Evolutionary conservation across 2,113 vertebrate species (phyloP), one percentile per base, ranked within the genome.

Genomic region (Todiramphus chloris): DNA sequence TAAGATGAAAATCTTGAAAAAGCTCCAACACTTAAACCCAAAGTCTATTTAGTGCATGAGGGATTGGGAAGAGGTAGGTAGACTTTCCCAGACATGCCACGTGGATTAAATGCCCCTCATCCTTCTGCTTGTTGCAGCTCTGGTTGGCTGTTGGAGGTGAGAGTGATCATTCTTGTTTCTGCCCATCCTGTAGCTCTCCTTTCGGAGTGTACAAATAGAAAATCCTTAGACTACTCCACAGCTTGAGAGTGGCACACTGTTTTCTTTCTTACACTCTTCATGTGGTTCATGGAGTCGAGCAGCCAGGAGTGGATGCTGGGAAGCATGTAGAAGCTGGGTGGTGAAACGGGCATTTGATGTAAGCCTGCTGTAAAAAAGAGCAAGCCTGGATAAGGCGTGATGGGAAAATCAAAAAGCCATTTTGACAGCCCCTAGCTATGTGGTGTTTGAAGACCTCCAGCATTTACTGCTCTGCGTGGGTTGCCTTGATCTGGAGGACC

Each of bases 381-480:
- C 51, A 31, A 19, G n/a, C 23, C 58, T 28, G 39, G 74, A 2
- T 0, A 0, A 31, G 35, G 16, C 0, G 6, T 2, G 6, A 21
- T 87, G 77, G 55, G 73, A 41, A 16, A 25, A 68, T 25, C 5
- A 8, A 46, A 68, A 37, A 77, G 23, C 27, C 39, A 0, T 81
- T 93, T 73, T 80, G 59, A 18, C 43, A 41, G 44, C 31, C 84
- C 33, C 35, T 21, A 7, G 17, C n/a, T 50, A 0, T 1, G 0
- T 16, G 21, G 25, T 24, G 16, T n/a, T 41, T 37, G 18, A 2
- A 37, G 67, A 7, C 58, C 14, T 46, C n/a, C 43, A 37, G 58
- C 35, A 1, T 51, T 37, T 41, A 0, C n/a, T 44, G 58, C 9
- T 8, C 2, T 24, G 8, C 0, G 0, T 2, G 2, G 48, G 20